Base-by-base conservation (phyloP, 2,888 invertebrate species). In the Drosophila algonquin region DNA sequence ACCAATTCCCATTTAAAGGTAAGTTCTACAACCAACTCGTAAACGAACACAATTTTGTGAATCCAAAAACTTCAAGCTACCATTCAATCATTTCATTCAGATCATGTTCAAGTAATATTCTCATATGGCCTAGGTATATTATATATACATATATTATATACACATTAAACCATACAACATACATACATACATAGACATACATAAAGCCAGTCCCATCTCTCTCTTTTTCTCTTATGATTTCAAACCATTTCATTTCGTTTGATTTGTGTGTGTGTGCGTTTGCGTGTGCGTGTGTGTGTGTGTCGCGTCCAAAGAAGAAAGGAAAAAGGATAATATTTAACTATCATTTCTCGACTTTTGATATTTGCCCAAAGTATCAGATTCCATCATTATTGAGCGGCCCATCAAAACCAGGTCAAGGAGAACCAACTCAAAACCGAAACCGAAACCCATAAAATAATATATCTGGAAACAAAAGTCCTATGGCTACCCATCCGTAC, bases 371-470 rank as follows among this genome's bases (percentile, higher is more conserved):
- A 54, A 88, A 89, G 91, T 91, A 91, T 91, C 90, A 91, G 87
- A 91, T 91, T 92, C 92, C 92, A 92, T 91, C 92, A 92, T 92
- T 92, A 89, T 89, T 91, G 90, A 92, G 92, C 91, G 92, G 92
- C 92, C 92, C 92, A 92, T 92, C 90, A 47, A 89, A 90, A 85
- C 67, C 72, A 82, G 70, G 68, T 76, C 67, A 79, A 83, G 77
- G 79, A 80, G 73, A 68, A 51, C 64, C 53, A 75, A 52, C 14
- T 14, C 14, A 40, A 40, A 30, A n/a, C 35, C 71, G 21, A 70
- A 59, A 61, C 46, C 21, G 44, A 50, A 58, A 57, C 50, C 63
- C 35, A 58, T 65, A 52, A 63, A 14, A 55, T 35, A 14, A 55
- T 35, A 46, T 68, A 87, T 73, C 72, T 76, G 83, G 79, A 82